Base-by-base conservation (phyloP, 1,140 invertebrate genomes). In the Drosophila fuyamai region DNA sequence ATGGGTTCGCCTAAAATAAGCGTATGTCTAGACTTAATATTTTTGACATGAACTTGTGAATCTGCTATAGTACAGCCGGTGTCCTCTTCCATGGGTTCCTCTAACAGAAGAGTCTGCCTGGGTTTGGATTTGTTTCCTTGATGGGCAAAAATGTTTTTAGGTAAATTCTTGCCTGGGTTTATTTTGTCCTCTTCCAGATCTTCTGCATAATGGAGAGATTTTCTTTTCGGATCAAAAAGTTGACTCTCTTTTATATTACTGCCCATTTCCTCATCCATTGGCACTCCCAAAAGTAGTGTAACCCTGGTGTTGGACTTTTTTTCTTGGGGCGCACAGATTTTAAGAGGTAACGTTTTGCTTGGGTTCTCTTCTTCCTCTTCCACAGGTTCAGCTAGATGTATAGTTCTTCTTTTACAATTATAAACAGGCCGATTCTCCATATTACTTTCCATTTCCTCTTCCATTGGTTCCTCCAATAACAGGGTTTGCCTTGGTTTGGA, bases 61-160 rank as follows among this genome's bases (percentile, higher is more conserved):
- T 32, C 6, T 63, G 18, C 41, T 13, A 13, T 23, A 16, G 23
- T 50, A 9, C 18, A 16, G 2, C 13, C n/a, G 2, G 8, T 8
- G 1, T 68, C 57, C 13, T 48, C 57, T 8, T 67, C 56, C 10
- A 60, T 66, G 9, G 62, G 56, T 23, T 68, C 75, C 0, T 32
- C 29, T 4, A 63, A 4, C 2, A 47, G 29, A 7, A 76, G 18
- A 14, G 54, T 78, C n/a, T 63, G 58, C 7, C 43, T 62, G 43
- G 16, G 14, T 8, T 54, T 76, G 4, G 8, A 14, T 27, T 35
- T 54, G 0, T 10, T 32, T 5, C 14, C 16, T 13, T 12, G 7
- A 4, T 5, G 0, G 1, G 18, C 3, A 6, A 13, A 10, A n/a
- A 23, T 41, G 10, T 46, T 60, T 2, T 54, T 12, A 5, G 18